A percentile compares a stretch with the other conserved stretches of the same genome.
Conservation (phyloP, 2,888 invertebrate species). For the Trichogramma dendrolimi region DNA sequence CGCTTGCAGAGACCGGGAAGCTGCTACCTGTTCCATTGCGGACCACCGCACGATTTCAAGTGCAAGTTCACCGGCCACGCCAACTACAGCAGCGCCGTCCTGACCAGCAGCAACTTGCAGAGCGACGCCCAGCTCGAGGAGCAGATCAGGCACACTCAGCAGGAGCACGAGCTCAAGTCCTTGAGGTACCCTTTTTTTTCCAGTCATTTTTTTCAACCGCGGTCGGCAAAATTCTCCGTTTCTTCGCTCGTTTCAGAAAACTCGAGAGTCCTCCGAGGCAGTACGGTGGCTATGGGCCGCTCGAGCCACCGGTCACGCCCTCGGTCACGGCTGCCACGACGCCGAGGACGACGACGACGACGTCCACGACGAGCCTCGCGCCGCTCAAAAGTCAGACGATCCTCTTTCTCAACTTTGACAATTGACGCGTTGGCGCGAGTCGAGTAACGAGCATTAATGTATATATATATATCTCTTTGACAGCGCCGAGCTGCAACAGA, state of each 20-base stretch:
- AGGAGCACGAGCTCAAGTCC: slow-evolving; percentile 68
- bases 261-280: slow-evolving; percentile 14
- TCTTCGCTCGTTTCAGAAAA: slow-evolving; percentile 11
- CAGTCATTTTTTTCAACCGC: background rate
- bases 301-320: background rate
- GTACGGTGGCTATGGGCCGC: slow-evolving; percentile 7
- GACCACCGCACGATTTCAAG: slow-evolving; percentile 83
- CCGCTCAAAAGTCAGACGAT: too few relatives aligned
- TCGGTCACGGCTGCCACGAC: slow-evolving; percentile 11
- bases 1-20: slow-evolving; percentile 72
- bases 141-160: slow-evolving; percentile 68
- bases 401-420: background rate
- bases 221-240: background rate
- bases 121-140: slow-evolving; percentile 63
- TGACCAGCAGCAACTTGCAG: slow-evolving; percentile 59
- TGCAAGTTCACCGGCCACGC: slow-evolving; percentile 87
- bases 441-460: slow-evolving; percentile 7
- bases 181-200: slow-evolving; percentile 56
- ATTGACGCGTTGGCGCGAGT: background rate
- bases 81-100: slow-evolving; percentile 83
- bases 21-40: slow-evolving; percentile 88
- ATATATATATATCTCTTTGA: background rate
- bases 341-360: background rate
- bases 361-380: slow-evolving; percentile 7
- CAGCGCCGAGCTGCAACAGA: slow-evolving; percentile 62